Evolutionary conservation across 2,888 invertebrate species (phyloP).

Genomic region (Drosophila borborema): DNA sequence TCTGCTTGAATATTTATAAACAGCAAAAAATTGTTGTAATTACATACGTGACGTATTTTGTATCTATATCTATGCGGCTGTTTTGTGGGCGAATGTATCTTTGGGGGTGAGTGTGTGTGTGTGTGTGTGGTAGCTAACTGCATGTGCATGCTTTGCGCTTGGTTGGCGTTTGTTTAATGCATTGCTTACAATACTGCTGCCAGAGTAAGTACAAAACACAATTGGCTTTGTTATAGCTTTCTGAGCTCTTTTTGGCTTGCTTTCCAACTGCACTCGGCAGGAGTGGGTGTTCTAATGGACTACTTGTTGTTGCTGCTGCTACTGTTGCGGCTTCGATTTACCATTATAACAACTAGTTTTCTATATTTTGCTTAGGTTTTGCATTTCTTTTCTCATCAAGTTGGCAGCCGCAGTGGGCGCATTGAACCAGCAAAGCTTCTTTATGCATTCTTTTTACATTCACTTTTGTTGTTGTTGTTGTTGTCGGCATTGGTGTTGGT

Average conservation of each 20-base stretch:
- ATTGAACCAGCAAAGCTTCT: conserved; percentile 64
- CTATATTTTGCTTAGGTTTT: conserved; percentile 29
- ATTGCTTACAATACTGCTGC: conserved; percentile 39
- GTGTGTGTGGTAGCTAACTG: background rate
- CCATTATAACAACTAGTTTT: conserved; percentile 63
- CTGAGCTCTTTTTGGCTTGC: conserved; percentile 38
- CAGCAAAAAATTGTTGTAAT: conserved; percentile 68
- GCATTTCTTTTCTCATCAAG: conserved; percentile 61
- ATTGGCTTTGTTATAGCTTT: conserved; percentile 29
- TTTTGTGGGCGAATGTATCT: conserved; percentile 43
- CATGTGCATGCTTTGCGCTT: conserved; percentile 73
- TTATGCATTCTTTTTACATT: conserved; percentile 56
- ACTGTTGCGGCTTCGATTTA: conserved; percentile 66
- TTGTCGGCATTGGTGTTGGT: conserved; percentile 19
- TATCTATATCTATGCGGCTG: conserved; percentile 24
- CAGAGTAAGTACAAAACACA: conserved; percentile 35
- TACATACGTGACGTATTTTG: conserved; percentile 31
- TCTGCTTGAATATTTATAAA: conserved; percentile 71
- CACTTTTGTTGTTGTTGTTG: conserved; percentile 21
- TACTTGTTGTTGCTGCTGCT: background rate
- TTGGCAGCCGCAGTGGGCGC: conserved; percentile 60
- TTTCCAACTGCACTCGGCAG: conserved; percentile 52
- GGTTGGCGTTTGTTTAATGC: conserved; percentile 46
- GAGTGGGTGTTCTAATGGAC: conserved; percentile 24
- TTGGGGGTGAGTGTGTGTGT: conserved; percentile 17